phyloP scores from a whole-genome alignment of 2,888 invertebrate genomes.

The Vanessa cardui region DNA sequence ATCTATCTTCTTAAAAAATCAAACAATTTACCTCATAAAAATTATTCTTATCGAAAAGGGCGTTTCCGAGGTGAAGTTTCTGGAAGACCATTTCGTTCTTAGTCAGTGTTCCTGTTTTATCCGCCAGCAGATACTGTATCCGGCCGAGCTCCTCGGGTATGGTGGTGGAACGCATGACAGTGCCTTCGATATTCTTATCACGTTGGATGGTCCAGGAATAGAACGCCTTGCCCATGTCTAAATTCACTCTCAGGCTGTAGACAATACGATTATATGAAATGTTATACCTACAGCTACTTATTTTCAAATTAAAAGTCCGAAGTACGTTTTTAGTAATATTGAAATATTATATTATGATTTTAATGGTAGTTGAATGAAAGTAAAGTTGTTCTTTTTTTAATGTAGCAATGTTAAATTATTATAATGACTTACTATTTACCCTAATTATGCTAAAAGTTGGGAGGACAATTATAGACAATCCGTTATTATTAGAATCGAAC shows the following conservation, averaged over 20 bases:
- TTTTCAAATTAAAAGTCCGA: too few relatives aligned
- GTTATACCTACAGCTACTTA: too few relatives aligned
- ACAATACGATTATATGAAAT: constrained; percentile 16
- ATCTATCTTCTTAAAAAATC: too few relatives aligned
- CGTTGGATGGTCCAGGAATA: constrained; percentile 98
- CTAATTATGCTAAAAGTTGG: too few relatives aligned
- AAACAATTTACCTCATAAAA: constrained; percentile 88
- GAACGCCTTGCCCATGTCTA: constrained; percentile 99
- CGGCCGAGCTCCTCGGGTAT: constrained; percentile 99
- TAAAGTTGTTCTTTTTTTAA: too few relatives aligned
- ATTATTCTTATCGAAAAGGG: constrained; percentile 92
- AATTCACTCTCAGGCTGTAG: constrained; percentile 95
- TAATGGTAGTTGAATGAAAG: too few relatives aligned
- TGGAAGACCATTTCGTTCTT: constrained; percentile 99
- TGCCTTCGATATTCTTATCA: constrained; percentile 95
- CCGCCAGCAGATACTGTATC: constrained; percentile 97
- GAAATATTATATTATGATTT: too few relatives aligned
- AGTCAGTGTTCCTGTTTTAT: constrained; percentile 99
- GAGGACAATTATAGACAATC: too few relatives aligned
- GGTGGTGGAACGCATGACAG: constrained; percentile 98
- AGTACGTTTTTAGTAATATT: too few relatives aligned
- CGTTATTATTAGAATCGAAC: too few relatives aligned
- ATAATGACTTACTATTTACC: too few relatives aligned
- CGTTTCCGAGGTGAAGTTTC: constrained; percentile 96
- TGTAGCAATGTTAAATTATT: too few relatives aligned